phyloP scores from a whole-genome alignment of 2,113 vertebrate genomes.

The Eulemur rufifrons region DNA sequence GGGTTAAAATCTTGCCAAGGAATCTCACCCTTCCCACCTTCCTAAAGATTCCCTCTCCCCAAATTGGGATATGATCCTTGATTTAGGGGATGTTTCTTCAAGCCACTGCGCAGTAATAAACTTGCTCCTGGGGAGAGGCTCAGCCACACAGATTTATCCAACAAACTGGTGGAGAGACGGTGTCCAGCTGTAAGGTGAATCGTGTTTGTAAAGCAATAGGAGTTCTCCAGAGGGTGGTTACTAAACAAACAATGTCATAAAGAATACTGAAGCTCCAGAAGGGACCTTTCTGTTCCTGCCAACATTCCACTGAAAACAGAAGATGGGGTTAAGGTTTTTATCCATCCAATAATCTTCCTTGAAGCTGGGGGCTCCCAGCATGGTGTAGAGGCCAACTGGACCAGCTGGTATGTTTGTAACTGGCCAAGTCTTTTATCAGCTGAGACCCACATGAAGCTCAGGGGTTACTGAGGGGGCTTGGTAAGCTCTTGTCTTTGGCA shows the following conservation, averaged over 20 bases:
- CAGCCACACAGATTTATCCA: constrained; percentile 40
- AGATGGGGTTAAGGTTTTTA: constrained; percentile 51
- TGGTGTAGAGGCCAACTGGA: constrained; percentile 45
- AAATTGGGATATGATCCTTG: not conserved
- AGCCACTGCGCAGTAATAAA: constrained; percentile 26
- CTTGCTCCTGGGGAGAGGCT: constrained; percentile 24
- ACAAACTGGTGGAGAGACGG: constrained; percentile 38
- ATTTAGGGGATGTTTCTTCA: constrained; percentile 26
- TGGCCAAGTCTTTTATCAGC: constrained; percentile 62
- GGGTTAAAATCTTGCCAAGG: constrained; percentile 58
- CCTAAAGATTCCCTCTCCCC: not conserved
- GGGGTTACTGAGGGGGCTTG: not conserved
- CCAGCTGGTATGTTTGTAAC: constrained; percentile 52
- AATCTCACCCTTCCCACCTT: constrained; percentile 36
- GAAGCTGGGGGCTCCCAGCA: constrained; percentile 51
- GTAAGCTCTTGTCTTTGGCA: constrained; percentile 38
- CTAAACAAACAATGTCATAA: constrained; percentile 72
- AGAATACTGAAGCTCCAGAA: constrained; percentile 57
- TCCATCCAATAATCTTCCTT: constrained; percentile 52
- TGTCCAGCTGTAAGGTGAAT: constrained; percentile 62
- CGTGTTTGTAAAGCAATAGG: constrained; percentile 68
- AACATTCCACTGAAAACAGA: constrained; percentile 69
- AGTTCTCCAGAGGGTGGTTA: constrained; percentile 67
- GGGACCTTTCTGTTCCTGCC: constrained; percentile 62
- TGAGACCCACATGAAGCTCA: constrained; percentile 20